Base-by-base conservation (phyloP, 2,797 vertebrate genomes). In the Sus cebifrons region DNA sequence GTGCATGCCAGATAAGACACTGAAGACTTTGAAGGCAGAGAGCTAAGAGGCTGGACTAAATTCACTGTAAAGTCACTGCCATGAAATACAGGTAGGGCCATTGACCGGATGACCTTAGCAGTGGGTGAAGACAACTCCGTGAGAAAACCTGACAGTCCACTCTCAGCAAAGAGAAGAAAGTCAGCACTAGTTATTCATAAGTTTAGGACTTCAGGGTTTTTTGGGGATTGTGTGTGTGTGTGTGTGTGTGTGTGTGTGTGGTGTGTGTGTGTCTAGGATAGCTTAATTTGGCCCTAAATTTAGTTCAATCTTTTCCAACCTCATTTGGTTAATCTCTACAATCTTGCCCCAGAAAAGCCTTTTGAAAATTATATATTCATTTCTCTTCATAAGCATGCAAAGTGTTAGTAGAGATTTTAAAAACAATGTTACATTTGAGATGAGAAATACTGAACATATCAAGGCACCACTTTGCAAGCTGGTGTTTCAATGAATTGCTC, bases 401-500 rank as follows among this genome's bases (percentile, higher is more conserved):
- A 56, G 64, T 87, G 20, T 83, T 74, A 91, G 25, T 14, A 40
- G 23, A 29, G 18, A n/a, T 93, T 73, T 93, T 23, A 93, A 94
- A 49, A 64, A 56, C 15, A 58, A 60, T 40, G 15, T 75, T 77
- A 25, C 32, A 25, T 74, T 93, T 74, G 32, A 97, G 97, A 94
- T n/a, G 32, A 86, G 36, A 83, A 54, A 95, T 97, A 1, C 5
- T 92, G 5, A 29, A 83, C 20, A 3, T 70, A 15, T 56, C 52
- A 91, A 88, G 12, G 8, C 3, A 74, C 74, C 79, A 44, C 54
- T 79, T 64, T 68, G n/a, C 21, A 78, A 92, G 67, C 62, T 96
- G 82, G 67, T 93, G 60, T 94, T 95, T 93, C 91, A 94, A 1
- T 97, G 82, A 96, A 93, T 18, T 86, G 20, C 75, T 92, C 78